phyloP scores from a whole-genome alignment of 2,797 vertebrate genomes.

The Rhabdophis nuchalis region DNA sequence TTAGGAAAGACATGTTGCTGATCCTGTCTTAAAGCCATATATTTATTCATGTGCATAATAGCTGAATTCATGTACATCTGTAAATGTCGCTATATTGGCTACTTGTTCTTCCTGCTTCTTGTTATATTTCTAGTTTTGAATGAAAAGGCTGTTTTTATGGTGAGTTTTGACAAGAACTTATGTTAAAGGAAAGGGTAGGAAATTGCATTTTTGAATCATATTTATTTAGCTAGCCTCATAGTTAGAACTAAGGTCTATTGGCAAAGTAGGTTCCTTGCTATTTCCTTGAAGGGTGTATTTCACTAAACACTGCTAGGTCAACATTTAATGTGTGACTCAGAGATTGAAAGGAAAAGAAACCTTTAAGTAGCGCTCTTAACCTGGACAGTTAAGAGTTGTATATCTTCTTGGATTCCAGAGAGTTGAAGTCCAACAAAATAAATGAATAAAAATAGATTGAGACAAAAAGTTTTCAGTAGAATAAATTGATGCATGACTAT shows the following conservation, averaged over 20 bases:
- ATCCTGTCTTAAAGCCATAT: not conserved
- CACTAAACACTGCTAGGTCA: not conserved
- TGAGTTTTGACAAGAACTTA: not conserved
- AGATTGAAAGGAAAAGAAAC: not conserved
- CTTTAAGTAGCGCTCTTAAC: not conserved
- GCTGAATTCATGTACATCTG: not conserved
- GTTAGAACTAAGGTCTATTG: not conserved
- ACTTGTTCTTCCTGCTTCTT: not conserved
- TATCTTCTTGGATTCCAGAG: not conserved
- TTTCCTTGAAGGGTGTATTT: slow-evolving; percentile 6
- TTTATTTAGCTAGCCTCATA: not conserved
- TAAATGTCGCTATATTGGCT: not conserved
- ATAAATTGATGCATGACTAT: not conserved
- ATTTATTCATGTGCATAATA: not conserved
- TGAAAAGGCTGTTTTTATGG: not conserved
- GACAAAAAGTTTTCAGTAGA: not conserved
- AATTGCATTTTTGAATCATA: not conserved
- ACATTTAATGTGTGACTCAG: not conserved
- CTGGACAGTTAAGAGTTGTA: not conserved
- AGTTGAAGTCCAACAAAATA: not conserved
- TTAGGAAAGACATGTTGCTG: not conserved
- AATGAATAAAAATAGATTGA: not conserved
- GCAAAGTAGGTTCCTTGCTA: not conserved
- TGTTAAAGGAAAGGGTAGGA: not conserved
- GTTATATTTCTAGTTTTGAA: not conserved